phyloP scores from a whole-genome alignment of 1,140 invertebrate genomes.

The Augochlora pura region DNA sequence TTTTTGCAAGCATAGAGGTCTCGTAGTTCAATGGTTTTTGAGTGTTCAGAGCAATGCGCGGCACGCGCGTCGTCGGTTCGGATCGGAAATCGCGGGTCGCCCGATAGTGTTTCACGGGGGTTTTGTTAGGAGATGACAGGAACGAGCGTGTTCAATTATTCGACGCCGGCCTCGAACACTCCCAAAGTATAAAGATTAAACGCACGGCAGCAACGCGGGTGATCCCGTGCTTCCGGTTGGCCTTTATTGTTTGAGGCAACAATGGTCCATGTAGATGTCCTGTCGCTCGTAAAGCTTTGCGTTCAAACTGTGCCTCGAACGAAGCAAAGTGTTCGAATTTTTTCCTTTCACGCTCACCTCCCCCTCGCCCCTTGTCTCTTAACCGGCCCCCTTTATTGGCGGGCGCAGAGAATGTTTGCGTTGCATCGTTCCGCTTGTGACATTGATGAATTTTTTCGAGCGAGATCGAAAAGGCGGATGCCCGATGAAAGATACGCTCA shows the following conservation, averaged over 20 bases:
- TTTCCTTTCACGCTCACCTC: constrained; percentile 41
- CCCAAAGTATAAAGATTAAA: constrained; percentile 63
- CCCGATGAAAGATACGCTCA: neutral
- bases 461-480: neutral
- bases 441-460: constrained; percentile 52
- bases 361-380: neutral
- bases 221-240: constrained; percentile 39
- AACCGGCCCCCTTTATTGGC: constrained; percentile 44
- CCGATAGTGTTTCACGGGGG: neutral
- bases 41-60: too few relatives aligned
- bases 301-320: constrained; percentile 30
- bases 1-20: too few relatives aligned
- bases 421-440: constrained; percentile 46
- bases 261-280: constrained; percentile 60
- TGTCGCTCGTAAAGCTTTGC: constrained; percentile 50
- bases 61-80: neutral
- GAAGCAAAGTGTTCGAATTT: constrained; percentile 57
- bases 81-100: neutral
- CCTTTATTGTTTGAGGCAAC: constrained; percentile 64
- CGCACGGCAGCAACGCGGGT: constrained; percentile 23
- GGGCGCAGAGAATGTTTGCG: constrained; percentile 51
- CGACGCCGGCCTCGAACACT: constrained; percentile 20
- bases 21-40: too few relatives aligned
- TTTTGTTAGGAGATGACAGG: constrained; percentile 20
- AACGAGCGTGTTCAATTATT: constrained; percentile 65